Evolutionary conservation across 2,113 vertebrate genomes (phyloP).

Genomic region (Charadrius vociferus): DNA sequence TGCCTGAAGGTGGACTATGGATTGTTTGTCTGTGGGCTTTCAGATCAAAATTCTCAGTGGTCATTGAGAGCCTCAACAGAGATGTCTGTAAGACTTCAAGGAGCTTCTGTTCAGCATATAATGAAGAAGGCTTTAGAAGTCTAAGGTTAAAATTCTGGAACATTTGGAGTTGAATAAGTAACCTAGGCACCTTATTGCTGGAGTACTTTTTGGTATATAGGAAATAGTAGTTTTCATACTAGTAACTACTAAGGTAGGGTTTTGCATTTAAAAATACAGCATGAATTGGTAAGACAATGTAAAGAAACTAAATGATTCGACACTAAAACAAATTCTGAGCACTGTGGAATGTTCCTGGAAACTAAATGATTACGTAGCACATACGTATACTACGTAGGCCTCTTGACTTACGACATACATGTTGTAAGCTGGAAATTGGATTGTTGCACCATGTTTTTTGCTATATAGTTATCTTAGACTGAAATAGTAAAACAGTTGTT

Average conservation of each 20-base stretch:
- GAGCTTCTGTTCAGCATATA: background rate
- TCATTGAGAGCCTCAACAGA: background rate
- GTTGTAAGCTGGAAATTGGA: background rate
- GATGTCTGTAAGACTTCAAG: background rate
- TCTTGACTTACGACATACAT: background rate
- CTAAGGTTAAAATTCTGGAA: background rate
- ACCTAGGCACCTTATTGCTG: background rate
- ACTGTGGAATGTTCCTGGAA: background rate
- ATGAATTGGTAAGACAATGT: background rate
- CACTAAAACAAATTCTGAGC: background rate
- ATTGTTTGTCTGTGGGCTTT: background rate
- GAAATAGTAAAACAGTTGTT: background rate
- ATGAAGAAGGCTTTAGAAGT: background rate
- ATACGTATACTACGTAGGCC: background rate
- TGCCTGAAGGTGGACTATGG: background rate
- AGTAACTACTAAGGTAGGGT: background rate
- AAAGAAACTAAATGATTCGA: background rate
- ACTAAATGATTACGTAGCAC: background rate
- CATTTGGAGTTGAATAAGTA: background rate
- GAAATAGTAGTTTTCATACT: background rate
- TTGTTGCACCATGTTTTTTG: background rate
- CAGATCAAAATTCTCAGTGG: background rate
- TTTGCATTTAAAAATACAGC: background rate
- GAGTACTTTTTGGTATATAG: background rate
- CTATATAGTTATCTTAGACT: background rate